Evolutionary conservation across 1,140 invertebrate genomes (phyloP), one percentile per base, ranked within the genome.

Genomic region (Mya arenaria): DNA sequence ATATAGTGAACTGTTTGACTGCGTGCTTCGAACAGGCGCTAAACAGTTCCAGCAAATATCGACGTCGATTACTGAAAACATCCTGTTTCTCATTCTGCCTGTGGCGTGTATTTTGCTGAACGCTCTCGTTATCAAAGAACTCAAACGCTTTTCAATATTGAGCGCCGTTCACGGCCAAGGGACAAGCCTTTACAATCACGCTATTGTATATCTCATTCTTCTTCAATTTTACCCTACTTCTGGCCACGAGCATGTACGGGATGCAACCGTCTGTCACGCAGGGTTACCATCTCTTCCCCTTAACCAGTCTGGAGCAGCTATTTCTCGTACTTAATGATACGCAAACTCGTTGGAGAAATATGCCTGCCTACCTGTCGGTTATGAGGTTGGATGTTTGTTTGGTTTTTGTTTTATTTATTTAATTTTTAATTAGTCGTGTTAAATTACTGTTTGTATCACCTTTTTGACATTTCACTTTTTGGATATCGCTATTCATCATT

Each of bases 311-410:
- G 90, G 90, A 55, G 82, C 23, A 68, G 52, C 5, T 82, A 86
- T 58, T 85, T 91, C 65, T 83, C 78, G 5, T 91, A 89, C 78
- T 41, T 87, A 15, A 84, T 78, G 48, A 84, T 79, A 10, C 66
- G 86, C 41, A 87, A 85, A 66, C 79, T 92, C n/a, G 73, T 91
- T 13, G 86, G 91, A 44, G 85, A 85, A 56, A 78, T 92, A 15
- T 86, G 90, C 63, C 66, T 91, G 23, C 90, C 91, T 1, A 90
- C n/a, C n/a, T n/a, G n/a, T n/a, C n/a, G n/a, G n/a, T n/a, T n/a
- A n/a, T n/a, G n/a, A n/a, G n/a, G n/a, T n/a, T n/a, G n/a, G n/a
- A n/a, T n/a, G n/a, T n/a, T n/a, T n/a, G n/a, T n/a, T n/a, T n/a
- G n/a, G n/a, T n/a, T n/a, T n/a, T n/a, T n/a, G n/a, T n/a, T n/a